Evolutionary conservation across 2,888 invertebrate species (phyloP).

Genomic region (Abrostola tripartita): DNA sequence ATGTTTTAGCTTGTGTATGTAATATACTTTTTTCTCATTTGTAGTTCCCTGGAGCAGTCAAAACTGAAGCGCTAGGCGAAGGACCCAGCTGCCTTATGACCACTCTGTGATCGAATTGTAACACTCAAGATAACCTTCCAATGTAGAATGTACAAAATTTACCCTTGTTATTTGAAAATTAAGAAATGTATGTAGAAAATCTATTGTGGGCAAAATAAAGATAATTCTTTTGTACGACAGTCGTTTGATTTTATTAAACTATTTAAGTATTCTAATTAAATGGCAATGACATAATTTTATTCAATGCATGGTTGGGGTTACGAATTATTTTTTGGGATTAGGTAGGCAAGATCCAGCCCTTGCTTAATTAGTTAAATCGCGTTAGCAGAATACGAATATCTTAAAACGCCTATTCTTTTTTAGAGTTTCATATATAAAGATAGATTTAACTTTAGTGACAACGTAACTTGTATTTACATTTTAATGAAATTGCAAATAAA

Average conservation of each 20-base stretch:
- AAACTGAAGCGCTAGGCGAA: constrained; percentile 51
- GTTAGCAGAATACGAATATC: no score
- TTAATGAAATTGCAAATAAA: neutral
- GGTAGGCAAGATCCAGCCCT: no score
- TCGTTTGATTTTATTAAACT: constrained; percentile 21
- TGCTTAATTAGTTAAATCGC: no score
- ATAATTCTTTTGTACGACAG: constrained; percentile 43
- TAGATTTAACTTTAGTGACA: no score
- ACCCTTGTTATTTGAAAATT: constrained; percentile 49
- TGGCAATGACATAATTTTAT: no score
- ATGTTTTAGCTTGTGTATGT: constrained; percentile 5
- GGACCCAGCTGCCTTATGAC: constrained; percentile 32
- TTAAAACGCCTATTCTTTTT: no score
- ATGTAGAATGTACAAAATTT: constrained; percentile 50
- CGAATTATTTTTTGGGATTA: no score
- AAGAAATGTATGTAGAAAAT: constrained; percentile 36
- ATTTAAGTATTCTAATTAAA: no score
- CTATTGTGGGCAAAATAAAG: constrained; percentile 55
- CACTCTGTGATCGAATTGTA: constrained; percentile 50
- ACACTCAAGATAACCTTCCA: constrained; percentile 47
- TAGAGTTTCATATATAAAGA: no score
- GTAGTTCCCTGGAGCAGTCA: constrained; percentile 56
- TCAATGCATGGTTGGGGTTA: no score
- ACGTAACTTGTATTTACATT: neutral
- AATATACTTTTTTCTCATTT: constrained; percentile 43